These are phyloP conservation scores for Acipenser ruthenus DNA, from an alignment of 2,797 vertebrate species.

Conservation along the genomic window DNA sequence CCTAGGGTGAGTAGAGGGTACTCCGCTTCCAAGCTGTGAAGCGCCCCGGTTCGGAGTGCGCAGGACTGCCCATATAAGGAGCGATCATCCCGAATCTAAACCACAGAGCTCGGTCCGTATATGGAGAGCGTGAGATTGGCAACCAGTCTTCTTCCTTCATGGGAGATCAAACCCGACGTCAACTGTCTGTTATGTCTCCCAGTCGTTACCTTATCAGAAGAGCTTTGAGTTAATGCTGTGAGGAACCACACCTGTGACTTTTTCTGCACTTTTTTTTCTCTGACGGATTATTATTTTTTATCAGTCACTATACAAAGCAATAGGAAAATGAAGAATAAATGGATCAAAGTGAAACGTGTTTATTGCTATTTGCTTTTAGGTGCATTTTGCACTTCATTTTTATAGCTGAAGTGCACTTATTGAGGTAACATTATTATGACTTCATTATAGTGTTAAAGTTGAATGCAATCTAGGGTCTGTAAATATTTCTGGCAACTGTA, in stretches of 20 bases:
- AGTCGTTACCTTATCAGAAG: constrained; percentile 15
- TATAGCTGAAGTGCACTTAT: no score
- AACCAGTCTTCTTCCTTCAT: constrained; percentile 25
- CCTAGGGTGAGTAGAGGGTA: constrained; percentile 29
- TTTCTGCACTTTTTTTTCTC: not conserved
- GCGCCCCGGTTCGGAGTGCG: constrained; percentile 41
- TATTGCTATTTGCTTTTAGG: no score
- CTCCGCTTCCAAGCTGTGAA: constrained; percentile 19
- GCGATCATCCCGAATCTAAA: constrained; percentile 69
- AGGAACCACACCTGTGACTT: not conserved
- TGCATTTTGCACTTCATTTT: no score
- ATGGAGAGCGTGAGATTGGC: constrained; percentile 66
- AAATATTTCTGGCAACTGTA: no score
- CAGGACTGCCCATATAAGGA: constrained; percentile 86
- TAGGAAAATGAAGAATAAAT: no score
- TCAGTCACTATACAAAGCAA: no score
- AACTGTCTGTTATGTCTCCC: constrained; percentile 7
- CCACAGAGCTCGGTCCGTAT: constrained; percentile 74
- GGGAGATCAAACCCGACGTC: constrained; percentile 26
- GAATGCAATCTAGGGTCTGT: no score
- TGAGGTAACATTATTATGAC: no score
- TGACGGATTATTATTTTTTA: no score
- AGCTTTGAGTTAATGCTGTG: not conserved
- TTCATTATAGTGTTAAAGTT: no score
- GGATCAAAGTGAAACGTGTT: no score